Percentiles rank a stretch among this genome's conserved stretches.
Conservation (phyloP, 2,888 invertebrate genomes). For the Ectropis crepuscularia region DNA sequence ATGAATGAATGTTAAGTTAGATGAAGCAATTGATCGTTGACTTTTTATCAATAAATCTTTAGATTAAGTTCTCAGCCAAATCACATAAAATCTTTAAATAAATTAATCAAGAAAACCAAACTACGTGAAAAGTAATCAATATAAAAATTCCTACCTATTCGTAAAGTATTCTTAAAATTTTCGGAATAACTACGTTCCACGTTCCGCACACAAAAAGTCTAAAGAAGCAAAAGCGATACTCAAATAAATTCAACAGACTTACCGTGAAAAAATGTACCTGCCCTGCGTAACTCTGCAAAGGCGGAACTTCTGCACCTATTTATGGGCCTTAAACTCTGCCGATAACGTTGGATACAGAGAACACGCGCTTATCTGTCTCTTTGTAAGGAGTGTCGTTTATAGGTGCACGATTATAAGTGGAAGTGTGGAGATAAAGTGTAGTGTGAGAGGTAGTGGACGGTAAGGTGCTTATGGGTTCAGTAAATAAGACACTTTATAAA, state of each 20-base stretch:
- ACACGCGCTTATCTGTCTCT: conserved; percentile 57
- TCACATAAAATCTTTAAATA: too few relatives aligned
- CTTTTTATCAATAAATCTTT: too few relatives aligned
- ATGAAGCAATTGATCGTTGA: too few relatives aligned
- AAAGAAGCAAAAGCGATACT: neutral
- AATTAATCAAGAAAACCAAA: too few relatives aligned
- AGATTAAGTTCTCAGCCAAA: too few relatives aligned
- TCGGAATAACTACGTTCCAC: too few relatives aligned
- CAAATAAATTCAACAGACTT: conserved; percentile 16
- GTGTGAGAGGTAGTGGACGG: neutral
- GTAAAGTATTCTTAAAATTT: too few relatives aligned
- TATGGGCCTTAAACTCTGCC: conserved; percentile 65
- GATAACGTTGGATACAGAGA: conserved; percentile 58
- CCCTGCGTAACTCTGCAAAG: conserved; percentile 18
- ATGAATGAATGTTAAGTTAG: too few relatives aligned
- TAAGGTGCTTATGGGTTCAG: conserved; percentile 1
- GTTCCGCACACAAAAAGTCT: conserved; percentile 7
- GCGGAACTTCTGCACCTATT: conserved; percentile 65
- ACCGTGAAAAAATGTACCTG: conserved; percentile 18
- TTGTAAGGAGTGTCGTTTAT: conserved; percentile 56
- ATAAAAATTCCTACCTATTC: too few relatives aligned
- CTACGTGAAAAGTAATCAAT: too few relatives aligned
- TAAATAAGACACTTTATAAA: too few relatives aligned
- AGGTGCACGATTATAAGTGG: conserved; percentile 52
- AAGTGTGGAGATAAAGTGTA: conserved; percentile 27